These are phyloP conservation scores for Callipepla squamata DNA, from an alignment of 2,113 vertebrate genomes.

Conservation along the genomic window DNA sequence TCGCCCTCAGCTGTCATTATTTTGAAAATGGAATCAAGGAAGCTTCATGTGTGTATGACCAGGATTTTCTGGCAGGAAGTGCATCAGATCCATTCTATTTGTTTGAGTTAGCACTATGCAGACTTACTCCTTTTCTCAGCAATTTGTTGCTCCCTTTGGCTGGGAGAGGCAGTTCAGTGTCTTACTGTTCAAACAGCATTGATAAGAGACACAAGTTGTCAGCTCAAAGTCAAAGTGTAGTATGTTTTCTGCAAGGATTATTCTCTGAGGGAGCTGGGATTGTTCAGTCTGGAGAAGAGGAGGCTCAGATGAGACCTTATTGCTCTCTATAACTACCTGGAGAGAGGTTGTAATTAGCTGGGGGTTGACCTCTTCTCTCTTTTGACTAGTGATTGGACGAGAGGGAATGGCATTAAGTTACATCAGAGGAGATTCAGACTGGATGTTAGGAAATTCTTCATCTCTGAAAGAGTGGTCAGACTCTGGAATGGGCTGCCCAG, in stretches of 20 bases:
- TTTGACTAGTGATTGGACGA: too few species aligned
- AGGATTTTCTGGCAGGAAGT: not conserved
- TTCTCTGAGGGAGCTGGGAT: too few species aligned
- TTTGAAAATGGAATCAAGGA: slow-evolving; percentile 23
- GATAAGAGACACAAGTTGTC: not conserved
- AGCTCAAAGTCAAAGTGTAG: not conserved
- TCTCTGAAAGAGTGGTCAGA: too few species aligned
- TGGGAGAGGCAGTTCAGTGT: not conserved
- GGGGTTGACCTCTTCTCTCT: too few species aligned
- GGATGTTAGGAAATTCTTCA: too few species aligned
- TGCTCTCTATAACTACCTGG: too few species aligned
- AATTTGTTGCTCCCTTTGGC: not conserved
- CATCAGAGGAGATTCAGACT: too few species aligned
- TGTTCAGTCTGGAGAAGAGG: too few species aligned
- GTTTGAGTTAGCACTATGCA: not conserved
- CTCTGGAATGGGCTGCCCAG: too few species aligned
- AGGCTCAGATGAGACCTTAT: too few species aligned
- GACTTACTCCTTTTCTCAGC: not conserved
- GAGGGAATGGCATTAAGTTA: too few species aligned
- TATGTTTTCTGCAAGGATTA: not conserved
- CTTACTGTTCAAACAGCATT: not conserved
- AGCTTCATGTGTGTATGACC: not conserved
- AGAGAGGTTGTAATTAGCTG: too few species aligned
- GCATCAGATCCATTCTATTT: not conserved
- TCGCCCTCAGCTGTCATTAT: not conserved